Evolutionary conservation across 2,888 invertebrate genomes (phyloP).

Genomic region (Lomographa bimaculata): DNA sequence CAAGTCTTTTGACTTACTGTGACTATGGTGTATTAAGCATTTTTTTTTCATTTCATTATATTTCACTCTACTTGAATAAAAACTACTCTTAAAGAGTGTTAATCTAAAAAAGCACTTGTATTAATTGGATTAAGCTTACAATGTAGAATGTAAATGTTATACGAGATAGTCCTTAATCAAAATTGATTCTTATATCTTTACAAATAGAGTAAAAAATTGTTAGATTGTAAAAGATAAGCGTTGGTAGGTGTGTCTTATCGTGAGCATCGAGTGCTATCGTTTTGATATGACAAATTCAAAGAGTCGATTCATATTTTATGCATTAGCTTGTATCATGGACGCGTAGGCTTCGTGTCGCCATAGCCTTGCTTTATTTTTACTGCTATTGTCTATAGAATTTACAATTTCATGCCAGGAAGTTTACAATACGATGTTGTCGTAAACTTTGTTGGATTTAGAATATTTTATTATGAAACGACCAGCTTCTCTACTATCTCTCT

Average conservation of each 20-base stretch:
- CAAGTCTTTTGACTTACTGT: no score
- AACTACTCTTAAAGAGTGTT: constrained; percentile 1
- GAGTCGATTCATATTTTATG: constrained; percentile 74
- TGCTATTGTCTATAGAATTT: constrained; percentile 22
- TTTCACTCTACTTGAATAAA: no score
- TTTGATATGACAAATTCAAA: constrained; percentile 75
- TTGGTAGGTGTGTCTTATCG: constrained; percentile 53
- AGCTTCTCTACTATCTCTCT: no score
- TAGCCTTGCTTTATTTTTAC: constrained; percentile 39
- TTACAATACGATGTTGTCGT: constrained; percentile 21
- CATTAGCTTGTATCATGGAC: constrained; percentile 59
- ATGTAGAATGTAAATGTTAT: constrained; percentile 9
- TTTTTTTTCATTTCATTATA: no score
- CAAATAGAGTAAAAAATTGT: no score
- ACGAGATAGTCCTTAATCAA: no score
- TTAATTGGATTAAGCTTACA: constrained; percentile 18
- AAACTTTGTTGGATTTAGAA: not conserved
- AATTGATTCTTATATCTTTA: no score
- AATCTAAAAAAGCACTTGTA: constrained; percentile 28
- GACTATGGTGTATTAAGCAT: no score
- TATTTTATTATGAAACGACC: no score
- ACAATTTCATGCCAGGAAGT: constrained; percentile 13
- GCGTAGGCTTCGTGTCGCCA: constrained; percentile 39
- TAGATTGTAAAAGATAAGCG: no score
- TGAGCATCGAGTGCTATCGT: constrained; percentile 55